A percentile compares a stretch with the other conserved stretches of the same genome.
phyloP scores from a whole-genome alignment of 2,113 vertebrate species.

The Litocranius walleri region DNA sequence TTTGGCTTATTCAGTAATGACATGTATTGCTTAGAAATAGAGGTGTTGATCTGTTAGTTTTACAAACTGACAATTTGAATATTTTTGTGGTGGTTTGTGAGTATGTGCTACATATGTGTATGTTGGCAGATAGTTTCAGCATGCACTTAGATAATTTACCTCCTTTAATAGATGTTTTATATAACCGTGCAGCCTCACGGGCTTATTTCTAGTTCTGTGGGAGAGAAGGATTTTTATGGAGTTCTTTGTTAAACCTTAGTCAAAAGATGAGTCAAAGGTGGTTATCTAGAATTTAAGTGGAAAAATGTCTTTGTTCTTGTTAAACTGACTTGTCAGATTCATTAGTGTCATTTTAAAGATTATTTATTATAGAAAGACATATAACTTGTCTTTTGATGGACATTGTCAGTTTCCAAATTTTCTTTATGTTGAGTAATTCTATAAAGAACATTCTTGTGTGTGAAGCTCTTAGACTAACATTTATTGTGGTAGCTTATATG shows the following conservation, averaged over 20 bases:
- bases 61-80: background rate
- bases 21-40: background rate
- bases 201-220: background rate
- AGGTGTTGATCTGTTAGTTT: background rate
- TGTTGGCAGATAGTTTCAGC: background rate
- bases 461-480: background rate
- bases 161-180: background rate
- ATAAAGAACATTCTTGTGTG: background rate
- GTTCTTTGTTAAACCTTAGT: background rate
- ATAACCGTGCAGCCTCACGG: background rate
- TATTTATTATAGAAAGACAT: background rate
- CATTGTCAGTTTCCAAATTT: background rate
- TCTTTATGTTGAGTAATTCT: background rate
- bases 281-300: background rate
- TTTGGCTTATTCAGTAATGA: background rate
- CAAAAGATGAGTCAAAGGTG: background rate
- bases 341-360: conserved; percentile 7
- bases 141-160: background rate
- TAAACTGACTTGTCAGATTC: background rate
- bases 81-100: conserved; percentile 7
- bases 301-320: background rate
- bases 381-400: background rate
- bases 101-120: background rate
- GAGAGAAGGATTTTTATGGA: background rate
- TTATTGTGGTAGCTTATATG: background rate